Conservation (phyloP, 1,140 invertebrate species). For the Aricia agestis region DNA sequence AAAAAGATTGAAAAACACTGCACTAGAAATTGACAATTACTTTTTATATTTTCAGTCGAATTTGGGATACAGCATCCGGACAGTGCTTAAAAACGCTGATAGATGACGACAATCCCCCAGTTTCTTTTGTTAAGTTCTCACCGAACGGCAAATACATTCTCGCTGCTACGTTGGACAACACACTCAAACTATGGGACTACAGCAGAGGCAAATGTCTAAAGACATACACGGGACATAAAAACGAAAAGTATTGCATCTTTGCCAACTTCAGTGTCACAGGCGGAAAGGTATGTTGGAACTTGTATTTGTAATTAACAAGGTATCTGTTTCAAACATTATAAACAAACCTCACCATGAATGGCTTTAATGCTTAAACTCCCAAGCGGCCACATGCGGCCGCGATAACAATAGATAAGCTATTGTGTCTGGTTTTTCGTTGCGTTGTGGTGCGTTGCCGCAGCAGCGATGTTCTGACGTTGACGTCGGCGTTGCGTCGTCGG, state of each 20-base stretch:
- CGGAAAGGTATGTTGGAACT: constrained; percentile 86
- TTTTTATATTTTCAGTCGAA: constrained; percentile 84
- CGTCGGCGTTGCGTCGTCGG: too few relatives aligned
- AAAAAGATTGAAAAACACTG: too few relatives aligned
- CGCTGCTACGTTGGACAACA: constrained; percentile 98
- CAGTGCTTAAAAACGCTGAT: constrained; percentile 99
- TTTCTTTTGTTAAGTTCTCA: constrained; percentile 99
- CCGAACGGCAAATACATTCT: constrained; percentile 99
- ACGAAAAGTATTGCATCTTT: constrained; percentile 99
- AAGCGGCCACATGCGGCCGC: too few relatives aligned
- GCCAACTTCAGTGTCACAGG: constrained; percentile 99
- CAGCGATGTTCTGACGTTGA: too few relatives aligned
- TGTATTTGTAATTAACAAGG: too few relatives aligned
- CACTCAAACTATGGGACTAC: constrained; percentile 99
- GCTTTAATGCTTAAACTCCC: too few relatives aligned
- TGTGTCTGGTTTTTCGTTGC: too few relatives aligned
- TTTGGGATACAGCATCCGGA: constrained; percentile 99
- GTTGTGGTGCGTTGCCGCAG: too few relatives aligned
- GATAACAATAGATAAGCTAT: too few relatives aligned
- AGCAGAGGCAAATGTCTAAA: constrained; percentile 98
- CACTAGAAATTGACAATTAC: not conserved
- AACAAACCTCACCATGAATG: too few relatives aligned
- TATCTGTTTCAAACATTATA: too few relatives aligned
- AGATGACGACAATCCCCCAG: constrained; percentile 99
- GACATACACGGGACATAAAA: constrained; percentile 98